Evolutionary conservation across 2,888 invertebrate species (phyloP).

Genomic region (Synergus laeviventris): DNA sequence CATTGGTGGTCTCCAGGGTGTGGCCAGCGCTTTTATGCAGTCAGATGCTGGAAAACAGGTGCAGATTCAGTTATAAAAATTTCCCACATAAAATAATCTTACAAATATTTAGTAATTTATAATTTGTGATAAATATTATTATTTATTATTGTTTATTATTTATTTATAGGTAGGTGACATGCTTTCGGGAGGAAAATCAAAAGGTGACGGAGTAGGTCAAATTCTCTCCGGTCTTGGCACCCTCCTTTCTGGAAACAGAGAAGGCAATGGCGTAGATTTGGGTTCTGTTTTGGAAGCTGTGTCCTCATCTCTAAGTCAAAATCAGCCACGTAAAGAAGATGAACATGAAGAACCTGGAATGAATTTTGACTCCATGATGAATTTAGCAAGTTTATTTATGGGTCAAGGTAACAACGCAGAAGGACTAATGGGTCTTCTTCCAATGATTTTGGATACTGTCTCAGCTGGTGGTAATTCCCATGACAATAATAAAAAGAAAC

Average conservation of each 20-base stretch:
- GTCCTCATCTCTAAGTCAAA: conserved; percentile 45
- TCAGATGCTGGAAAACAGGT: conserved; percentile 81
- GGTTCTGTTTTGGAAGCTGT: conserved; percentile 61
- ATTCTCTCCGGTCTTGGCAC: conserved; percentile 70
- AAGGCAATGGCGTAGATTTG: conserved; percentile 62
- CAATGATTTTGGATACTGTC: conserved; percentile 83
- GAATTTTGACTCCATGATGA: conserved; percentile 67
- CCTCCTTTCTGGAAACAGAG: conserved; percentile 61
- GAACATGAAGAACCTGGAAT: conserved; percentile 54
- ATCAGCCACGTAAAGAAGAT: conserved; percentile 46
- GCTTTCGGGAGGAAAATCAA: conserved; percentile 58
- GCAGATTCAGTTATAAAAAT: conserved; percentile 60
- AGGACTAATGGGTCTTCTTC: conserved; percentile 80
- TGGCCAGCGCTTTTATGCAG: conserved; percentile 84
- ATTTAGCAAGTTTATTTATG: conserved; percentile 66
- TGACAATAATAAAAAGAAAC: conserved; percentile 79
- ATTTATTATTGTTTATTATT: not conserved
- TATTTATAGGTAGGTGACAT: conserved; percentile 55
- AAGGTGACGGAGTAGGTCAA: conserved; percentile 65
- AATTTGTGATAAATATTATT: not conserved
- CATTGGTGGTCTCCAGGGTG: conserved; percentile 80
- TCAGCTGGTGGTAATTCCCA: conserved; percentile 81
- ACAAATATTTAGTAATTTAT: not conserved
- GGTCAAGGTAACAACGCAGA: conserved; percentile 76
- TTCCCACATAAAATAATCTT: not conserved